Base-by-base conservation (phyloP, 1,140 invertebrate species). In the Samia ricini region DNA sequence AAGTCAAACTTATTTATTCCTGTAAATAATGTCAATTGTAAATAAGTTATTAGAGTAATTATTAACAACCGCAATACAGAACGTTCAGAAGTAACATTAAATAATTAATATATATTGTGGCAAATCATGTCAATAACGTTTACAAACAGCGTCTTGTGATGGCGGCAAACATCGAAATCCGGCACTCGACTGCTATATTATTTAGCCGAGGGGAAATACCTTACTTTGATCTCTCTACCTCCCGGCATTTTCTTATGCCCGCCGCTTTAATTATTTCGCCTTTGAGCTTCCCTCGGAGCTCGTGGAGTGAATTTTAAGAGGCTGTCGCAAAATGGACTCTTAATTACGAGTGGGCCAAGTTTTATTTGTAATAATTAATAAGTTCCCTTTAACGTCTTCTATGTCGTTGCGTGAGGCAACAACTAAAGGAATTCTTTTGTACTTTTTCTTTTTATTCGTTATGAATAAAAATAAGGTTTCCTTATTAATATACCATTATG, bases 221-320 rank as follows among this genome's bases (percentile, higher is more conserved):
- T 71, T 65, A 69, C 83, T 86, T 86, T 86, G 85, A 88, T 88
- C 81, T 79, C 70, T 61, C 67, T 60, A 48, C 72, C 72, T 76
- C 67, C 80, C 77, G 66, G 65, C 77, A 81, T 85, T 84, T 86
- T 81, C 82, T 83, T 86, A 79, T 75, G 71, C 74, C 72, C 77
- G 74, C 73, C 74, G 73, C 79, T 82, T 83, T 89, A 89, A 87
- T 89, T 87, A 89, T 87, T 86, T 86, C 76, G 77, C 84, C 83
- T 83, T 84, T 83, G 79, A 83, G 76, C 76, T 74, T 68, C 67
- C 61, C 74, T 66, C 56, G 36, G 55, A 62, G 67, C 66, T 77
- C 77, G 77, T 73, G 81, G 74, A 82, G 78, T 83, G 86, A 89
- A 89, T 89, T 89, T 87, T 85, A 89, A 89, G 81, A 85, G 81